phyloP scores from a whole-genome alignment of 2,113 vertebrate genomes.

The Poicephalus gulielmi region DNA sequence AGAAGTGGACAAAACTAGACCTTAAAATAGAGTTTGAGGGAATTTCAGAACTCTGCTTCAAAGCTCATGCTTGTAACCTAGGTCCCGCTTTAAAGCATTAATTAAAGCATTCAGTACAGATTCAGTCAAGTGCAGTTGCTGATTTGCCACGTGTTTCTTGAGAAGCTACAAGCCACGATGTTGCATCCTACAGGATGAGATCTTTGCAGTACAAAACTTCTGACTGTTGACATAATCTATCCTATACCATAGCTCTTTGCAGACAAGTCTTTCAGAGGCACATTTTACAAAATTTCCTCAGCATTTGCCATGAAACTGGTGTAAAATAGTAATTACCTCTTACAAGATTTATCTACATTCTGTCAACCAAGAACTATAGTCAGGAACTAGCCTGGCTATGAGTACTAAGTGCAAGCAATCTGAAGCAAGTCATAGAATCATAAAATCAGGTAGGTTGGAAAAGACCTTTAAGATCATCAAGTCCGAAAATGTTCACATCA shows the following conservation, averaged over 20 bases:
- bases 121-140: not conserved
- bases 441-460: not conserved
- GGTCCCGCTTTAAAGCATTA: not conserved
- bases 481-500: not conserved
- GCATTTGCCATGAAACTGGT: not conserved
- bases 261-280: not conserved
- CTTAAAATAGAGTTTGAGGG: not conserved
- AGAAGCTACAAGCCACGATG: not conserved
- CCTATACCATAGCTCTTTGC: not conserved
- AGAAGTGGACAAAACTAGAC: not conserved
- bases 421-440: not conserved
- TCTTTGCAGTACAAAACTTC: not conserved
- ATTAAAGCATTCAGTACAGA: not conserved
- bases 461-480: not conserved
- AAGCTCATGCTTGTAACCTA: not conserved
- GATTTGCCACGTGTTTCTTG: fast-evolving
- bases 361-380: not conserved
- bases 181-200: not conserved
- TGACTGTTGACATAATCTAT: not conserved
- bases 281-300: not conserved
- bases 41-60: not conserved
- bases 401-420: not conserved
- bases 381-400: not conserved
- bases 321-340: not conserved
- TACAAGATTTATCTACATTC: not conserved